Evolutionary conservation across 2,113 vertebrate genomes (phyloP).

Genomic region (Datnioides undecimradiatus): DNA sequence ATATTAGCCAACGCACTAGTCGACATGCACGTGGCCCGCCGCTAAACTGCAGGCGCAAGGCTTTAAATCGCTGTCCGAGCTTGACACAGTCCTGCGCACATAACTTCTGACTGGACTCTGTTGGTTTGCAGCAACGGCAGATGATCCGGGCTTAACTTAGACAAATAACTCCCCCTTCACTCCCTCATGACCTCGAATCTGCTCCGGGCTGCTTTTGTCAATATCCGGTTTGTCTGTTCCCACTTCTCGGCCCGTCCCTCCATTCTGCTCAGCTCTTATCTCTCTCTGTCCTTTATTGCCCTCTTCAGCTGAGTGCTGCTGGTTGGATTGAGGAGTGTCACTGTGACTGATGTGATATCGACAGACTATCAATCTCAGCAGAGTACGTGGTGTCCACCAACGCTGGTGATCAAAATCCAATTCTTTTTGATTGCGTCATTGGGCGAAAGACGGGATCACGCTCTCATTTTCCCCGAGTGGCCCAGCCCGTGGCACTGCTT

Average conservation of each 20-base stretch:
- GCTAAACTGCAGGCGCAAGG: slow-evolving; percentile 22
- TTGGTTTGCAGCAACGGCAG: slow-evolving; percentile 25
- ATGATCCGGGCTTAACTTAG: slow-evolving; percentile 61
- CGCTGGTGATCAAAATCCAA: slow-evolving; percentile 38
- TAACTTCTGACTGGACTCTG: slow-evolving; percentile 34
- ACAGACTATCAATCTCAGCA: slow-evolving; percentile 28
- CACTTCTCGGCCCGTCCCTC: not conserved
- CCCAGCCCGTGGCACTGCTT: not conserved
- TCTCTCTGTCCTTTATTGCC: slow-evolving; percentile 16
- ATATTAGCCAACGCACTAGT: slow-evolving; percentile 33
- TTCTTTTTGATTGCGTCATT: slow-evolving; percentile 58
- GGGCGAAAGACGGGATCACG: slow-evolving; percentile 30
- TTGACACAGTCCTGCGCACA: slow-evolving; percentile 9
- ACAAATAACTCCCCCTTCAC: slow-evolving; percentile 48
- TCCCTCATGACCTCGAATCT: slow-evolving; percentile 1
- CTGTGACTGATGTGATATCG: slow-evolving; percentile 18
- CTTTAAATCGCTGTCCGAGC: slow-evolving; percentile 50
- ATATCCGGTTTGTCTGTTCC: slow-evolving; percentile 34
- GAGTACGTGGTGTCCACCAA: slow-evolving; percentile 16
- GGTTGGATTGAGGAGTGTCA: slow-evolving; percentile 17
- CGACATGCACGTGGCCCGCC: slow-evolving; percentile 48
- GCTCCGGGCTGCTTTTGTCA: slow-evolving; percentile 42
- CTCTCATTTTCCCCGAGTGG: slow-evolving; percentile 38
- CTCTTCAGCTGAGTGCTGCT: slow-evolving; percentile 4
- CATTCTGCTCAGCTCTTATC: slow-evolving; percentile 2